A percentile compares a stretch with the other conserved stretches of the same genome.
phyloP scores from a whole-genome alignment of 2,113 vertebrate species.

The Crotalus viridis region DNA sequence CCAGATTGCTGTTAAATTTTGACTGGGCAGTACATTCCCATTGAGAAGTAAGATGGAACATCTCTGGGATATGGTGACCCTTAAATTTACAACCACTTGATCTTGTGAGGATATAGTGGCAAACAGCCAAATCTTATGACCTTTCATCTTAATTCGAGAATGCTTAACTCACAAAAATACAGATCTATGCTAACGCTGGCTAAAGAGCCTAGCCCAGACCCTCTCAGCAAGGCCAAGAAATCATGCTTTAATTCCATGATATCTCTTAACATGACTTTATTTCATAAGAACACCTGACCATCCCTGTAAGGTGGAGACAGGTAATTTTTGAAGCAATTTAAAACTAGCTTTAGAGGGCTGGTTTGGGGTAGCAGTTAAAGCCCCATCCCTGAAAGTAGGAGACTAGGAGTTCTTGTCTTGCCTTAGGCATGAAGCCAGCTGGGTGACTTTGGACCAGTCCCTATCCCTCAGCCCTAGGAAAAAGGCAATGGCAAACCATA shows the following conservation, averaged over 20 bases:
- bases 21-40: not conserved
- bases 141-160: not conserved
- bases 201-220: not conserved
- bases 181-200: not conserved
- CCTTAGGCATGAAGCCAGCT: not conserved
- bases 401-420: not conserved
- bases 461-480: not conserved
- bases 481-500: not conserved
- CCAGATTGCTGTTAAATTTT: not conserved
- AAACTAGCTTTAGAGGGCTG: not conserved
- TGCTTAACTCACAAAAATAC: not conserved
- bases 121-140: not conserved
- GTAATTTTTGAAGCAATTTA: not conserved
- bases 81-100: not conserved
- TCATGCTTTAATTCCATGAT: not conserved
- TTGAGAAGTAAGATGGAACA: not conserved
- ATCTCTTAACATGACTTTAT: not conserved
- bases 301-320: not conserved
- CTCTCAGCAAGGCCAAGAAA: not conserved
- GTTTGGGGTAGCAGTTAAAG: not conserved
- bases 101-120: not conserved
- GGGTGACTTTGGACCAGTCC: not conserved
- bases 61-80: not conserved
- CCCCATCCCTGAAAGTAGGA: not conserved
- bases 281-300: not conserved